phyloP scores from a whole-genome alignment of 2,113 vertebrate species.

The Caracal caracal region DNA sequence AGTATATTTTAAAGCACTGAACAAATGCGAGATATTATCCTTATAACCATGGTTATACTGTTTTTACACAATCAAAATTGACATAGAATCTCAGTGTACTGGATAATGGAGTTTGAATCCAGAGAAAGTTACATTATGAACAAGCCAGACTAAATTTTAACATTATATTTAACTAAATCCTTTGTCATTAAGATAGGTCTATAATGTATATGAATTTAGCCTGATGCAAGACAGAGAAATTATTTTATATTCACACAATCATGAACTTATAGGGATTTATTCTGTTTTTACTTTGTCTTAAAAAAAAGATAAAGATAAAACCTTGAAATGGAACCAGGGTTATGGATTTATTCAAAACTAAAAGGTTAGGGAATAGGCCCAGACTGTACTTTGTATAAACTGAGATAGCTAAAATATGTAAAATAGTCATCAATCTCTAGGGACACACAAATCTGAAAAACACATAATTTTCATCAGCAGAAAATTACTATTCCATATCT shows the following conservation, averaged over 20 bases:
- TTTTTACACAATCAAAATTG: not conserved
- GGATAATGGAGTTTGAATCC: not conserved
- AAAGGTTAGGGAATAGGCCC: not conserved
- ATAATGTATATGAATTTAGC: slow-evolving; percentile 15
- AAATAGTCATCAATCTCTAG: not conserved
- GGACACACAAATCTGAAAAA: not conserved
- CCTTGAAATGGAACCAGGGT: not conserved
- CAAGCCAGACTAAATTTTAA: slow-evolving; percentile 29
- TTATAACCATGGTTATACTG: not conserved
- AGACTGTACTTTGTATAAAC: not conserved
- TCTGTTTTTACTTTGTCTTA: not conserved
- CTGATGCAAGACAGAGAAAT: not conserved
- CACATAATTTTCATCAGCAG: not conserved
- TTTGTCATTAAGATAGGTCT: slow-evolving; percentile 33
- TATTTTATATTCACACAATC: not conserved
- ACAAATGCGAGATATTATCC: not conserved
- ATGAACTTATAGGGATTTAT: not conserved
- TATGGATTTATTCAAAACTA: not conserved
- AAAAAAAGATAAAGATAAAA: not conserved
- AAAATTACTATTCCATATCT: slow-evolving; percentile 2
- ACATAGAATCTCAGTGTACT: not conserved
- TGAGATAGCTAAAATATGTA: not conserved
- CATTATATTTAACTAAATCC: not conserved
- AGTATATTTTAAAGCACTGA: slow-evolving; percentile 21
- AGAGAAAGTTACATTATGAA: not conserved